Conservation (phyloP, 1,140 invertebrate genomes). For the Brachionus sp. region DNA sequence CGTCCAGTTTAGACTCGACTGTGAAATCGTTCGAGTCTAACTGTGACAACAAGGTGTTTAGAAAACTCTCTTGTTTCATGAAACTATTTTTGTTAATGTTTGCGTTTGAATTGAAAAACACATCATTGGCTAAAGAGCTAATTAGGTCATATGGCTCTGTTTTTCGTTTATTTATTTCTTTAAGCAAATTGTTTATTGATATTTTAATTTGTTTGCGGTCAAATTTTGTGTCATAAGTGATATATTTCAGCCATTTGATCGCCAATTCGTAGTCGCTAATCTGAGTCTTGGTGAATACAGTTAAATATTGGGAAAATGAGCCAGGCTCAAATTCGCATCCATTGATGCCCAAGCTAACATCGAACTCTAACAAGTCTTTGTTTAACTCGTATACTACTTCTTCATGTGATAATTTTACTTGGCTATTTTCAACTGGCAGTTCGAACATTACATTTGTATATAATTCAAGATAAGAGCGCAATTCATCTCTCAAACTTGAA, state of each 20-base stretch:
- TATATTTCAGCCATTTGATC: slow-evolving; percentile 71
- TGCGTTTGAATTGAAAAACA: slow-evolving; percentile 48
- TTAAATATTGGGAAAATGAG: slow-evolving; percentile 27
- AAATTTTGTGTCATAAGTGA: slow-evolving; percentile 70
- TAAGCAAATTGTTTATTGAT: slow-evolving; percentile 68
- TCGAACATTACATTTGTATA: slow-evolving; percentile 69
- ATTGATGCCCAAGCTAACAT: slow-evolving; percentile 66
- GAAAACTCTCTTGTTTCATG: slow-evolving; percentile 72
- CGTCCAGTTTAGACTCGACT: slow-evolving; percentile 63
- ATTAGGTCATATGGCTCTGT: slow-evolving; percentile 26
- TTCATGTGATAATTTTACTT: slow-evolving; percentile 64
- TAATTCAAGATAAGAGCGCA: slow-evolving; percentile 70
- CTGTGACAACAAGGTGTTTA: slow-evolving; percentile 66
- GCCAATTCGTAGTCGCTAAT: slow-evolving; percentile 69
- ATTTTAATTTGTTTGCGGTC: slow-evolving; percentile 71
- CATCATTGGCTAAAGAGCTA: background rate
- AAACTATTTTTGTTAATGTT: slow-evolving; percentile 70
- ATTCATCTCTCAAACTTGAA: slow-evolving; percentile 62
- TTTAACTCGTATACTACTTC: slow-evolving; percentile 72
- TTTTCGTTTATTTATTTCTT: slow-evolving; percentile 66
- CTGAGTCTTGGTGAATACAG: slow-evolving; percentile 13
- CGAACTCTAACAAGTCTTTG: slow-evolving; percentile 67
- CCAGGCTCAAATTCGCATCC: slow-evolving; percentile 48
- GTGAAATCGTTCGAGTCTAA: slow-evolving; percentile 62
- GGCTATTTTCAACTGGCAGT: slow-evolving; percentile 60